Conservation (phyloP, 2,113 vertebrate species). For the Neolamprologus caudopunctatus region DNA sequence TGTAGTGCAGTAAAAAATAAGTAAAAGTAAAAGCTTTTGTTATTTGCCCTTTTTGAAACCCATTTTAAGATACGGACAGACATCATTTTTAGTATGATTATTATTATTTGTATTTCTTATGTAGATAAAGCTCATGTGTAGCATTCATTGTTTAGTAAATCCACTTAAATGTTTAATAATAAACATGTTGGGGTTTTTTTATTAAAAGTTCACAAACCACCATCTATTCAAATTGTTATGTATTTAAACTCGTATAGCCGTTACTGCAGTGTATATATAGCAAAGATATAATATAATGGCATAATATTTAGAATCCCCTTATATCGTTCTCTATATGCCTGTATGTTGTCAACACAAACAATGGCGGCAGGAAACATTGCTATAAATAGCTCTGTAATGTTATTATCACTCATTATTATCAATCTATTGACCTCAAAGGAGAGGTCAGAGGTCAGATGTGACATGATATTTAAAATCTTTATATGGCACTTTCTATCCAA, state of each 20-base stretch:
- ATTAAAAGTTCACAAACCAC: background rate
- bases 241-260: background rate
- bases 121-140: background rate
- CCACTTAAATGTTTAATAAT: background rate
- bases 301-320: background rate
- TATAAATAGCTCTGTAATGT: background rate
- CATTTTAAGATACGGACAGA: background rate
- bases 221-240: background rate
- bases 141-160: background rate
- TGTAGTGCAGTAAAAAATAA: background rate
- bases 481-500: background rate
- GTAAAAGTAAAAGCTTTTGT: background rate
- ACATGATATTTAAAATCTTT: background rate
- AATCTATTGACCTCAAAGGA: background rate
- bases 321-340: background rate
- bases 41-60: background rate
- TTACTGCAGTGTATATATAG: background rate
- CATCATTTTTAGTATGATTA: background rate
- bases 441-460: background rate
- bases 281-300: background rate
- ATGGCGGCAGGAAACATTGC: background rate
- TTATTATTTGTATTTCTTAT: background rate
- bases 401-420: background rate
- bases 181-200: rapidly evolving
- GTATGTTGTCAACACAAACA: background rate